Evolutionary conservation across 2,113 vertebrate species (phyloP), one percentile per base, ranked within the genome.

Genomic region (Electrona antarctica): DNA sequence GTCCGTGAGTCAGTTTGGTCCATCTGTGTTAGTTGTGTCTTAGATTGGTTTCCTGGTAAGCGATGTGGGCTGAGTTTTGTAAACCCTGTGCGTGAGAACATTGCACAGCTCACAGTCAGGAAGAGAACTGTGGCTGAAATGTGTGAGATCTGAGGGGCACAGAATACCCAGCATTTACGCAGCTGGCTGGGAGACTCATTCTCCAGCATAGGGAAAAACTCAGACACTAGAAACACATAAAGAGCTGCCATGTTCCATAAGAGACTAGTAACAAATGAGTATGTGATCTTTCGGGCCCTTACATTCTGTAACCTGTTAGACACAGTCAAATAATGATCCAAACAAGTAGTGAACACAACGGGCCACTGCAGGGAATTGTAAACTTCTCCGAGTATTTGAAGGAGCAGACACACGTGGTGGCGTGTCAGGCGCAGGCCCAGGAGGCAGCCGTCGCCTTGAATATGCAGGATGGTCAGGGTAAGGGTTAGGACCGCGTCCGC

Each of bases 381-480:
- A 64, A 90, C 79, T 3, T 91, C 84, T 15, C 94, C 93, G 0
- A 86, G 21, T 46, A 95, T 89, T 85, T 97, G 94, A 28, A 92
- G 89, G 63, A 96, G 75, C 4, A 96, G 84, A 68, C 95, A 97
- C 8, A 94, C 80, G 28, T 97, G 95, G 55, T 95, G 94, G 29
- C 45, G 85, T 0, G 94, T 96, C 70, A 96, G 78, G 21, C 88
- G 82, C 50, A 92, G 4, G 0, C 93, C 94, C 55, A 92, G 79
- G 67, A 95, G 47, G 0, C 82, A 56, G 61, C 94, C 74, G 28
- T 91, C 88, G 62, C 88, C 88, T 2, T 93, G 88, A 61, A 69
- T 82, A 70, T 89, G 88, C 68, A 96, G 80, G 45, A 84, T 50
- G 8, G 79, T 81, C 12, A 94, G 56, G 0, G 51, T 71, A 21